Evolutionary conservation across 2,888 invertebrate species (phyloP), one percentile per base, ranked within the genome.

Genomic region (Mesoligia furuncula): DNA sequence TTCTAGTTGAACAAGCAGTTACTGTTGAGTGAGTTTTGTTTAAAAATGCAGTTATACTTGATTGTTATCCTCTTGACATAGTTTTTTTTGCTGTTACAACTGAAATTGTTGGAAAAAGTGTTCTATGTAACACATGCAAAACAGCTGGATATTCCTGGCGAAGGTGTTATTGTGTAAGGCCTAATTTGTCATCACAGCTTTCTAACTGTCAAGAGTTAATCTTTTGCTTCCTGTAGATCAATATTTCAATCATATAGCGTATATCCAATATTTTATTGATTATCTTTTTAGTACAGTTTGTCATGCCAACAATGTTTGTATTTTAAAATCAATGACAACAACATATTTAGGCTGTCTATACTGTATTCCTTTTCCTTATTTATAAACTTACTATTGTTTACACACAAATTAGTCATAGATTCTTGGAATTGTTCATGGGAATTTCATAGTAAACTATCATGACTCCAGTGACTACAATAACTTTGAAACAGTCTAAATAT

Each of bases 1-100:
- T 90, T 94, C 91, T 91, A 92, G 89, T 91, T 91, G 90, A 95
- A 89, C 92, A 86, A 88, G 82, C 88, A 84, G 89, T 85, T 87
- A 91, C 91, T 91, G 91, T 92, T 90, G 57, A 87, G 77, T 84
- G 79, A 81, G 84, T 91, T 90, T 90, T 90, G 85, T 87, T 87
- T 85, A 84, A 85, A 91, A 91, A 91, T 91, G 91, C 91, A 90
- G 93, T 90, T 90, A 90, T 77, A 89, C 90, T 82, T 87, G 90
- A 89, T 90, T 88, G 83, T 86, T 88, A 88, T 90, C 90, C 85
- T 90, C 79, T 87, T 90, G 85, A 79, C 90, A 89, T 80, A 76
- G 71, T 88, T 89, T 85, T 85, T 76, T 86, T 83, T 77, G 62
- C 62, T 77, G 27, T 61, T 76, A 36, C 67, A 74, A 2, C 64